Evolutionary conservation across 2,797 vertebrate genomes (phyloP).

Genomic region (Xenops minutus): DNA sequence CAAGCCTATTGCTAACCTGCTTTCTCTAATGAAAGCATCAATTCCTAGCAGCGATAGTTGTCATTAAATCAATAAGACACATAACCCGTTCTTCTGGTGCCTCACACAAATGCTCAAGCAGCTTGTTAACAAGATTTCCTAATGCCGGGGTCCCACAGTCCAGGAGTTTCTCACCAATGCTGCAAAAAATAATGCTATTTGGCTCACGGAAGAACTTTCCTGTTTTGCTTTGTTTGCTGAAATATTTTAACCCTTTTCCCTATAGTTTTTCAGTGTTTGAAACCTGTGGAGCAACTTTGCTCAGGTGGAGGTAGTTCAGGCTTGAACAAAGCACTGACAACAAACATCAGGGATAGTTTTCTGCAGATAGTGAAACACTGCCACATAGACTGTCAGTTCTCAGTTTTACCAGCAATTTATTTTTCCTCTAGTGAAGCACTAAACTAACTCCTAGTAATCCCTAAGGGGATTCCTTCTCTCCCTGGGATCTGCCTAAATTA

Average conservation of each 20-base stretch:
- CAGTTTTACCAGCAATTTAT: background rate
- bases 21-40: slow-evolving; percentile 51
- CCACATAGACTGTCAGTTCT: background rate
- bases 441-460: background rate
- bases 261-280: background rate
- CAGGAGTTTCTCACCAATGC: background rate
- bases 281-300: background rate
- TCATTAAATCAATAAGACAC: slow-evolving; percentile 37
- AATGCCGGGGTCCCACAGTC: background rate
- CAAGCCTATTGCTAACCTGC: background rate
- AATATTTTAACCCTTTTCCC: background rate
- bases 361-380: background rate
- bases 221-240: background rate
- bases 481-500: background rate
- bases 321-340: background rate
- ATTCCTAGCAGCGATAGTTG: background rate
- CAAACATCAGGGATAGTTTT: background rate
- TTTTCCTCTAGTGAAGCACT: background rate
- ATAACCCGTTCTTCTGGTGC: background rate
- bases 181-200: background rate
- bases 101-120: background rate
- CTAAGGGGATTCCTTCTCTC: background rate
- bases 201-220: background rate
- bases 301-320: background rate
- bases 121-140: slow-evolving; percentile 31